Conservation (phyloP, 1,140 invertebrate species). For the Papilio machaon region DNA sequence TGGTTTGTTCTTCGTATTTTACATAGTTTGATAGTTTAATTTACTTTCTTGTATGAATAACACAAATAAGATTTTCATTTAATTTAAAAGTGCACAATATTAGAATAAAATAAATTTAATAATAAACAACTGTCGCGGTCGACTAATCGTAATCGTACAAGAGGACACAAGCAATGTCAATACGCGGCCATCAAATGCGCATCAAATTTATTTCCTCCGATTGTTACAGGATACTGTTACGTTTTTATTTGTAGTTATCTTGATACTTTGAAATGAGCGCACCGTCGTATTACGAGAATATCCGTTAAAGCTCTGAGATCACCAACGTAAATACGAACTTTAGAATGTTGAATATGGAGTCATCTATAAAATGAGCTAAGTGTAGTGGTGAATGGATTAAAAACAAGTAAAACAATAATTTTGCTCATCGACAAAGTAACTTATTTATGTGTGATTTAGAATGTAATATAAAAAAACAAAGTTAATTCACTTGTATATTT, state of each 20-base stretch:
- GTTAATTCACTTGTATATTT: background rate
- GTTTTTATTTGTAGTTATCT: background rate
- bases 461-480: too few species aligned
- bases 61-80: background rate
- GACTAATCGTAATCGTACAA: slow-evolving; percentile 15
- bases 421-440: background rate
- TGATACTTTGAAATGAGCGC: background rate
- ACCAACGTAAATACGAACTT: slow-evolving; percentile 10
- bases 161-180: slow-evolving; percentile 20
- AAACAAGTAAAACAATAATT: background rate
- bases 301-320: slow-evolving; percentile 16
- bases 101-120: background rate
- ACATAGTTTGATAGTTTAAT: too few species aligned
- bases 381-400: background rate
- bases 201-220: slow-evolving; percentile 11
- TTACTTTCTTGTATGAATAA: too few species aligned
- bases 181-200: background rate
- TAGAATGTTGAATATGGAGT: slow-evolving; percentile 3
- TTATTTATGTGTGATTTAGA: background rate
- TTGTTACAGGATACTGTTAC: slow-evolving; percentile 7
- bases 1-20: background rate
- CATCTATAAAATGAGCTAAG: slow-evolving; percentile 7
- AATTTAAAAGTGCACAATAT: background rate
- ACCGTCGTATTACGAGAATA: background rate
- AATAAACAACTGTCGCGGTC: background rate